phyloP scores from a whole-genome alignment of 2,113 vertebrate species.

The Phalacrocorax brasilianus region DNA sequence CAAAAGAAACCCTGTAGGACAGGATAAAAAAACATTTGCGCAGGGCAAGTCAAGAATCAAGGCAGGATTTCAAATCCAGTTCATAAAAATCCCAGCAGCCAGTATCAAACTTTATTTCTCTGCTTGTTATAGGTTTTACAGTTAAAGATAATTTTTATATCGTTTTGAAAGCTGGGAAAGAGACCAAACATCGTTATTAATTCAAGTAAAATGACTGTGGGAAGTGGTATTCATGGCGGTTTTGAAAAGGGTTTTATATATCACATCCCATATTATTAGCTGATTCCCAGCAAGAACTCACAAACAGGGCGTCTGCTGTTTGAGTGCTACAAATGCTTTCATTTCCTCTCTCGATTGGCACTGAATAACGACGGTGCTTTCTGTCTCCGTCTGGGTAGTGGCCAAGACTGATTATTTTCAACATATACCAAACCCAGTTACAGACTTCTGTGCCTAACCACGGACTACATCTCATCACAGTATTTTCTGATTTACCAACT shows the following conservation, averaged over 20 bases:
- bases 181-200: background rate
- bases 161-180: background rate
- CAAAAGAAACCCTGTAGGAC: background rate
- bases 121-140: background rate
- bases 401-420: too few relatives aligned
- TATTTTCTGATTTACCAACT: background rate
- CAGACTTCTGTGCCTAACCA: background rate
- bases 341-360: background rate
- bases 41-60: background rate
- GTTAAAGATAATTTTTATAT: background rate
- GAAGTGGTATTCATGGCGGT: rapidly evolving
- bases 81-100: background rate
- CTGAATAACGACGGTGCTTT: background rate
- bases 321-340: background rate
- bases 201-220: background rate
- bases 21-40: rapidly evolving
- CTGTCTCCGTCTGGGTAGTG: background rate
- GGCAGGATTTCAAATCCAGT: background rate
- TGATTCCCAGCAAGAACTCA: background rate
- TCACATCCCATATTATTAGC: background rate
- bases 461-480: rapidly evolving
- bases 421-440: rapidly evolving
- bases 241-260: background rate
- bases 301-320: background rate
- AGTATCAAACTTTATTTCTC: background rate